Evolutionary conservation across 2,113 vertebrate genomes (phyloP), one percentile per base, ranked within the genome.

Genomic region (Lethenteron camtschaticum): DNA sequence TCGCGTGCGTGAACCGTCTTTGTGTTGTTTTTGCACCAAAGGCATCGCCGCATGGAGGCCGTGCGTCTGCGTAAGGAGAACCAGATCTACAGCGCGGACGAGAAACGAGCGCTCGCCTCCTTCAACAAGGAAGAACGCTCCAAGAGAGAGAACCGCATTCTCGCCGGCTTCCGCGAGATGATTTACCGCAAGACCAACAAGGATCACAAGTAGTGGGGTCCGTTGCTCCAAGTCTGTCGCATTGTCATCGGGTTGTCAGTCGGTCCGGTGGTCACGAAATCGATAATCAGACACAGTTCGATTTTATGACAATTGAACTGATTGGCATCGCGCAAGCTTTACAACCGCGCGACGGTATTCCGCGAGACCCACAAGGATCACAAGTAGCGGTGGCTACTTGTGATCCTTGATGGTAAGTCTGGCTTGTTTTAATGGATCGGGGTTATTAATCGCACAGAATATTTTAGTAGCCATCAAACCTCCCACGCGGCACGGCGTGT

Each of bases 1-100:
- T 24, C 24, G 3, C 4, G 41, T 41, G 41, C 41, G 41, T 5
- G 41, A 41, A 41, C 41, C 41, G 41, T 41, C 6, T 41, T 41
- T 41, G 41, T 41, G 41, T 7, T 41, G 41, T 41, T 41, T 41
- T 41, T 41, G 63, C 24, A 9, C n/a, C 1, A 18, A 76, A 99
- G 94, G 73, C 90, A 99, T 76, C 90, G 90, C 1, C 87, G 89
- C 74, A 99, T 96, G 92, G 94, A 96, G 73, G 92, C 94, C 2
- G 94, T 95, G 78, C 88, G 92, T 80, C 84, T 96, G 78, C 88
- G 90, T 57, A 99, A 99, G 73, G 92, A 99, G 76, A 99, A 99
- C 85, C 92, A 99, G 84, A 96, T 95, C 72, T 96, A 96, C 79
- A 96, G 90, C 1, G 90, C 90, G 0, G 90, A 96, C 41, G 92